Evolutionary conservation across 2,797 vertebrate genomes (phyloP), one percentile per base, ranked within the genome.

Genomic region (Rhabdophis nuchalis): DNA sequence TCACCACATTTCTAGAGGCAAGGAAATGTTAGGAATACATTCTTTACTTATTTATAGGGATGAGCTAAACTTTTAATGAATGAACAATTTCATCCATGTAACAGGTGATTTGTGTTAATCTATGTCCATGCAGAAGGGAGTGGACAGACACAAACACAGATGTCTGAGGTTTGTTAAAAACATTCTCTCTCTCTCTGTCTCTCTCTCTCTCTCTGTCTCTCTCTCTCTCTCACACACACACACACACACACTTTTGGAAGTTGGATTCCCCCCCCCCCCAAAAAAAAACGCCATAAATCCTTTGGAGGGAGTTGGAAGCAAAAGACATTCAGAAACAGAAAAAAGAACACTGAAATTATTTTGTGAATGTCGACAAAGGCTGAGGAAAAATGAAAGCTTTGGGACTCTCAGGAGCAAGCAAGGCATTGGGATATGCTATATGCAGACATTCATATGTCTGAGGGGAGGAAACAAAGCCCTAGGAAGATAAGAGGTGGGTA

Each of bases 1-100:
- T 96, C 95, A 97, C 95, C 92, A 96, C 96, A 97, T 82, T 0
- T 97, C 95, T 95, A 96, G 97, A 96, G 97, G 96, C 95, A 96
- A 93, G 23, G 57, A 8, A 14, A 8, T 12, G 36, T 18, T 77
- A 41, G 41, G 68, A 10, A 23, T 18, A 20, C 4, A 41, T 41
- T 77, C 32, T 41, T 77, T 77, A 41, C 32, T 77, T 77, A 23
- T 41, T 77, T 77, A 41, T 23, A 72, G 64, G n/a, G 64, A 32
- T 72, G 32, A 16, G 9, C 18, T 20, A 77, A 41, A 41, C 32
- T 41, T 77, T 77, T 41, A 77, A 77, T 36, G 18, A 36, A 32
- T 36, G 64, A 64, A 64, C 61, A n/a, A 32, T 68, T 68, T 14
- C 64, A 68, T 32, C 5, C 32, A 20, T 36, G 16, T 7, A 36